Conservation (phyloP, 2,888 invertebrate genomes). For the Ophioninae sp. region DNA sequence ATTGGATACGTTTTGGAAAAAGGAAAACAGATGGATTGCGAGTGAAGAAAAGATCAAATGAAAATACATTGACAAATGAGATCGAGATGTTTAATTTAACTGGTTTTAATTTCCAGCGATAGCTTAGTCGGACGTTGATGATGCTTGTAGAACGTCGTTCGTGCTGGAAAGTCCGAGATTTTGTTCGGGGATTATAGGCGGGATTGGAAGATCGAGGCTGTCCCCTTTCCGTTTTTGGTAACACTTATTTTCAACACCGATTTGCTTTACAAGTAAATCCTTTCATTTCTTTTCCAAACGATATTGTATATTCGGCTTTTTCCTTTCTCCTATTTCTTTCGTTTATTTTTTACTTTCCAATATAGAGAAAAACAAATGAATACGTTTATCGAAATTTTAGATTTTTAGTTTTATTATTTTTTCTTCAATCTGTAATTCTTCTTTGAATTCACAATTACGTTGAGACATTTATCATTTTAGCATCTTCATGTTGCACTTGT, state of each 20-base stretch:
- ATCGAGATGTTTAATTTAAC: conserved; percentile 60
- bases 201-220: conserved; percentile 74
- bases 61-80: conserved; percentile 11
- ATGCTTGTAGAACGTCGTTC: conserved; percentile 68
- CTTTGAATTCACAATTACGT: background rate
- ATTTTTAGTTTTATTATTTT: too few species aligned
- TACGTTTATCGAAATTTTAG: background rate
- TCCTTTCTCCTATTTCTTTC: background rate
- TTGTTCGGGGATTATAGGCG: conserved; percentile 73
- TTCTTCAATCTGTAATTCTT: background rate
- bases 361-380: too few species aligned
- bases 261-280: conserved; percentile 46
- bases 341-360: too few species aligned
- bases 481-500: background rate
- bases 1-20: conserved; percentile 23
- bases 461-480: background rate
- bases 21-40: background rate
- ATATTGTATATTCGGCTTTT: background rate
- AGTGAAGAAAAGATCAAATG: conserved; percentile 5
- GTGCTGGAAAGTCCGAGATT: conserved; percentile 73
- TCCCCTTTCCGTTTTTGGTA: conserved; percentile 66
- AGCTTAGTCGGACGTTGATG: conserved; percentile 80
- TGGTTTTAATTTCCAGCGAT: conserved; percentile 79
- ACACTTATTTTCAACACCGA: conserved; percentile 61
- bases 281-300: background rate